Evolutionary conservation across 2,888 invertebrate genomes (phyloP), one percentile per base, ranked within the genome.

Genomic region (Unio pictorum): DNA sequence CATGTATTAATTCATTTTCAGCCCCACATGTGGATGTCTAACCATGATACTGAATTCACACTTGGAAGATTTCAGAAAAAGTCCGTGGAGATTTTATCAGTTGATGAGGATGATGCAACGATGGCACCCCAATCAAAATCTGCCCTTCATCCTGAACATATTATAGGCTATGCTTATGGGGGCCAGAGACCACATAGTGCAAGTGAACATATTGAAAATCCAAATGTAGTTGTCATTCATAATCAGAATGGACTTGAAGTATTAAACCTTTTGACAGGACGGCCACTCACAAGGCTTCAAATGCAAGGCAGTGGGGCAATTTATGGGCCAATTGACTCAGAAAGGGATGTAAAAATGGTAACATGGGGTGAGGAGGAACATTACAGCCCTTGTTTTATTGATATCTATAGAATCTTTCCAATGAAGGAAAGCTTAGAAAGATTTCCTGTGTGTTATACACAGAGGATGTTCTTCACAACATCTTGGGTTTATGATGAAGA

Each of bases 181-280:
- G 87, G 87, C 0, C 84, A 84, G 45, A 72, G 85, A 30, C 88
- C 88, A 8, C 87, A 87, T 73, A 85, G 82, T 68, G 77, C 79
- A 54, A 76, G 80, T 60, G 87, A 87, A 69, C 87, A 87, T 72
- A 76, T 86, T 1, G 65, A 73, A 18, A 84, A 87, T 67, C 86
- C 88, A 20, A 87, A 86, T 55, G 84, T 82, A 18, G 73, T 87
- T 11, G 81, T 87, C 30, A 81, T 86, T 15, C 83, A 84, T 64
- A 83, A 84, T 61, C 83, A 86, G 23, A 80, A 80, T 60, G 87
- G 88, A 0, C 64, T 88, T 8, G 86, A 88, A 73, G 85, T 86
- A 8, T 71, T 88, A 58, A 86, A 82, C 59, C 73, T 88, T 18
- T 72, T 84, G 57, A 84, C 82, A 6, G 88, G 86, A 56, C 84